Base-by-base conservation (phyloP, 1,140 invertebrate species). In the Hirudo medicinalis region DNA sequence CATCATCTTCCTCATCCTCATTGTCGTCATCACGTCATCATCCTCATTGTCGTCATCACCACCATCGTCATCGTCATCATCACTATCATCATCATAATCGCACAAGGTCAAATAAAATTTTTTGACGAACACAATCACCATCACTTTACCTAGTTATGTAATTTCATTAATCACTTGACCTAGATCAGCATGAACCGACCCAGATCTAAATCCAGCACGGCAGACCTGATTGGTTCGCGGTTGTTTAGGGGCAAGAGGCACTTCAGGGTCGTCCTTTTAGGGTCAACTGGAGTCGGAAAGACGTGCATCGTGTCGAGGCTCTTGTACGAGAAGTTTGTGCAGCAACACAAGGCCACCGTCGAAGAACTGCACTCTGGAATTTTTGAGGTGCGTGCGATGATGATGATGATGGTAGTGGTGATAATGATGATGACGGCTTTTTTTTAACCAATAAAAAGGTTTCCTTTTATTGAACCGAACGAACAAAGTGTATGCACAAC, bases 341-440 rank as follows among this genome's bases (percentile, higher is more conserved):
- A 98, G 79, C 91, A 90, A 76, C 99, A 99, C 81, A 95, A 98
- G 80, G 95, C 96, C 27, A 99, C 96, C 54, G 97, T 99, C 76
- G 96, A 99, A 85, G 96, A 99, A 82, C 98, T 94, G 22, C 99
- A 99, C 83, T 86, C 94, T 88, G 92, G 94, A 84, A 85, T 78
- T 11, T 72, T 27, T 67, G 57, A 53, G 69, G 53, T 49, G 43
- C 0, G 43, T 49, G 32, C 6, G 43, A 49, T 13, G 13, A 13
- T 13, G 43, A 49, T 49, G 25, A 27, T 15, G 9, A 49, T 49
- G 15, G 11, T 49, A 13, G 13, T 49, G 15, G 11, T 49, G 15
- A 49, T 13, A 13, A 49, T 49, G 15, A 49, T 13, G 15, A 17
- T 49, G 15, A 49, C 15, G n/a, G n/a, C n/a, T n/a, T n/a, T n/a